Percentiles rank a stretch among this genome's conserved stretches.
These are phyloP conservation scores for Characodon lateralis DNA, from an alignment of 2,797 vertebrate species.

Conservation along the genomic window DNA sequence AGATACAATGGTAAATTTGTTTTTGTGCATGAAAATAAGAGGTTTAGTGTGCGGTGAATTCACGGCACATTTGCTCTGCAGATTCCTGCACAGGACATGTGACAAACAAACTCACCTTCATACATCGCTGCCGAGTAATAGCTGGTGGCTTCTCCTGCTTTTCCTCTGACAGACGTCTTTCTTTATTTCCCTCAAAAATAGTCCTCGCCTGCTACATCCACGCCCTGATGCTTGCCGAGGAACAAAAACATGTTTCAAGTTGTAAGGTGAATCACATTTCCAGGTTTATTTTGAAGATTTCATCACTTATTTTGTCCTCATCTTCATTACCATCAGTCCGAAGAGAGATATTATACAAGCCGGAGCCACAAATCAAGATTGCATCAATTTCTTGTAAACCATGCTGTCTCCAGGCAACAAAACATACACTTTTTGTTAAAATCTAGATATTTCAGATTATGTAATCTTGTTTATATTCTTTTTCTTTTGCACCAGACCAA, in stretches of 20 bases:
- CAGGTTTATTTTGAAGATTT: not conserved
- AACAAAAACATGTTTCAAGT: conserved; percentile 4
- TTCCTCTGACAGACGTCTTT: conserved; percentile 57
- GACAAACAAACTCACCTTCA: conserved; percentile 53
- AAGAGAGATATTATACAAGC: conserved; percentile 42
- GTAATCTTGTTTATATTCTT: conserved; percentile 50
- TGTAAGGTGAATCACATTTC: not conserved
- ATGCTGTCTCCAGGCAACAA: conserved; percentile 54
- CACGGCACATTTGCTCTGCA: conserved; percentile 29
- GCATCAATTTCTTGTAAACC: conserved; percentile 57
- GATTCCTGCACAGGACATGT: conserved; percentile 12
- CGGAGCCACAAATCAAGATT: conserved; percentile 34
- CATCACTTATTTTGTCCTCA: conserved; percentile 5
- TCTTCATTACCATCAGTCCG: conserved; percentile 23
- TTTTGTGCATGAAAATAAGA: conserved; percentile 24
- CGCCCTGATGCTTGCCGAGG: conserved; percentile 1
- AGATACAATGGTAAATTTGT: conserved; percentile 26
- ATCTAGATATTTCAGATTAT: conserved; percentile 52
- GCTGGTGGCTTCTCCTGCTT: conserved; percentile 42
- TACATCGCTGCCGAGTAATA: conserved; percentile 44
- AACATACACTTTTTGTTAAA: conserved; percentile 32
- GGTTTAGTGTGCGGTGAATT: conserved; percentile 14
- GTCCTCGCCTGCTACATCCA: not conserved
- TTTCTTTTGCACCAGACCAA: conserved; percentile 39
- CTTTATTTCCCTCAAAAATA: conserved; percentile 45